Base-by-base conservation (phyloP, 1,140 invertebrate species). In the Bombus waltoni region DNA sequence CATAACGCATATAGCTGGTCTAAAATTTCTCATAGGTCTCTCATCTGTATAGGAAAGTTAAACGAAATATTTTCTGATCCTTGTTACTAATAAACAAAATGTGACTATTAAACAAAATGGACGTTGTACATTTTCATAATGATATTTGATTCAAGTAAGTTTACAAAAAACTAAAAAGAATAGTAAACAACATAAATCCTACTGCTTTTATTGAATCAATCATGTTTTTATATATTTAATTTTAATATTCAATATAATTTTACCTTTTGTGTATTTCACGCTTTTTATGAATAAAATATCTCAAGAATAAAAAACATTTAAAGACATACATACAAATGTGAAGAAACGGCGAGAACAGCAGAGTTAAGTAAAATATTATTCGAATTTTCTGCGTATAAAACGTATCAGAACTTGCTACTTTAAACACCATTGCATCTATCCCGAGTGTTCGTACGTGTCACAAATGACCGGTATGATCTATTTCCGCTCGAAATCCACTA, bases 401-500 rank as follows among this genome's bases (percentile, higher is more conserved):
- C 8, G 9, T 85, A 85, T 80, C 47, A 84, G 77, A 77, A 71
- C 78, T 22, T 78, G 32, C 66, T 76, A 47, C 42, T 68, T 83
- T 35, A 83, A 42, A 83, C 47, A 65, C 40, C 25, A 72, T 84
- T 79, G 78, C 65, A 59, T 71, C 35, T 57, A 79, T 47, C 42
- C 38, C 5, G 66, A 84, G 40, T 53, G 68, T 57, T 38, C 77
- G 40, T 68, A 70, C 73, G 80, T 71, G 62, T 77, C 57, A 53
- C 81, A 73, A 86, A 76, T 73, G 40, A 42, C 22, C 40, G 42
- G 72, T 83, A 74, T 71, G 53, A 77, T 84, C 81, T 77, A 83
- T 86, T 83, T 86, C 85, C 85, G 85, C 73, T 83, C 57, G 73
- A 83, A 70, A 77, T 86, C 70, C 57, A 82, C 80, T 65, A 42